These are phyloP conservation scores for Drosophila fulvimacula DNA, from an alignment of 2,888 invertebrate species.

Conservation along the genomic window DNA sequence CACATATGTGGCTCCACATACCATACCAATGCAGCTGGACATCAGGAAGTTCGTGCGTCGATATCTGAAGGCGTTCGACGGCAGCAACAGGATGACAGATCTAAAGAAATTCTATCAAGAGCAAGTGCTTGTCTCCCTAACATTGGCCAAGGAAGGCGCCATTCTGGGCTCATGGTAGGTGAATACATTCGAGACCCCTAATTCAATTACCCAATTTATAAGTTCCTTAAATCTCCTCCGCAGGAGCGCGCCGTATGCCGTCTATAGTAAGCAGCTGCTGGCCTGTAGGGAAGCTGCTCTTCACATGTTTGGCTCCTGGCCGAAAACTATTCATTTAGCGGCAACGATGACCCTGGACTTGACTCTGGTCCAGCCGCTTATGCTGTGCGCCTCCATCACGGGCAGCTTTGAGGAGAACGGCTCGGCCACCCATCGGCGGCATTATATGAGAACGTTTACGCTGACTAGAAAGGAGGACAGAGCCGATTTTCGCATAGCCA, in stretches of 20 bases:
- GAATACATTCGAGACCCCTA: background rate
- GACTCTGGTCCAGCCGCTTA: conserved; percentile 20
- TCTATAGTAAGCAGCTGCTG: conserved; percentile 15
- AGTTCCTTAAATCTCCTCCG: background rate
- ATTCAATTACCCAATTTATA: background rate
- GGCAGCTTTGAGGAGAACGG: conserved; percentile 38
- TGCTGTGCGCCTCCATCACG: conserved; percentile 30
- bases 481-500: conserved; percentile 43
- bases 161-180: conserved; percentile 26
- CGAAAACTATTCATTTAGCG: conserved; percentile 33
- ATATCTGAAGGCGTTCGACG: conserved; percentile 46
- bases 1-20: conserved; percentile 24
- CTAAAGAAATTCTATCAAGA: conserved; percentile 34
- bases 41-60: conserved; percentile 31
- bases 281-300: conserved; percentile 18
- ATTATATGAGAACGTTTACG: conserved; percentile 44
- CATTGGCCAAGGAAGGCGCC: conserved; percentile 18
- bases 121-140: conserved; percentile 25
- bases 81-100: conserved; percentile 3
- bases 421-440: background rate
- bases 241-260: conserved; percentile 30
- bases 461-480: conserved; percentile 19
- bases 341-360: conserved; percentile 45
- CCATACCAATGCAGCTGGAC: background rate
- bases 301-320: conserved; percentile 39